phyloP scores from a whole-genome alignment of 2,113 vertebrate genomes.

The Ardeotis arabs region DNA sequence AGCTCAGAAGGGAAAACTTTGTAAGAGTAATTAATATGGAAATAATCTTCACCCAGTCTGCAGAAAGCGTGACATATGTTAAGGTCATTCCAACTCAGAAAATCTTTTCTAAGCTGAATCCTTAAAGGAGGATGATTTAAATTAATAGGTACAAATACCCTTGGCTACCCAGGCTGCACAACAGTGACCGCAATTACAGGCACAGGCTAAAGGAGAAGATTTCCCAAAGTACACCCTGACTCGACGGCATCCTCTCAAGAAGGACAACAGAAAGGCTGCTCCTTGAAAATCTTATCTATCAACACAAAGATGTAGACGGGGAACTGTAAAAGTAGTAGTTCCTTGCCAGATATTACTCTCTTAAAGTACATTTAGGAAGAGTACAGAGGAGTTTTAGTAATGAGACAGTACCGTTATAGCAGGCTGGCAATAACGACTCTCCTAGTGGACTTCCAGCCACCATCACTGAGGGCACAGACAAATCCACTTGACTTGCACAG shows the following conservation, averaged over 20 bases:
- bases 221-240: background rate
- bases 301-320: background rate
- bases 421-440: background rate
- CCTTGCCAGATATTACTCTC: background rate
- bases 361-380: background rate
- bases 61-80: background rate
- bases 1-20: background rate
- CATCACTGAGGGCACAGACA: background rate
- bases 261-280: background rate
- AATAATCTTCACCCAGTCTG: conserved; percentile 5
- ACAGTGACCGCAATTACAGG: background rate
- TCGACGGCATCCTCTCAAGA: background rate
- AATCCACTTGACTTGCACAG: background rate
- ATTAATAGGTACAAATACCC: conserved; percentile 1
- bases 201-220: background rate
- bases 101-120: conserved; percentile 40
- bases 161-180: background rate
- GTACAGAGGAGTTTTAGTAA: background rate
- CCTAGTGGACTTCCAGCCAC: background rate
- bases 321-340: background rate
- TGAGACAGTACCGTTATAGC: rapidly evolving
- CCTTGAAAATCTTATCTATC: background rate
- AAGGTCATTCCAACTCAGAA: conserved; percentile 7
- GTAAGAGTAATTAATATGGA: background rate
- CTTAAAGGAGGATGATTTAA: background rate